Percentiles rank a stretch among this genome's conserved stretches.
phyloP scores from a whole-genome alignment of 2,888 invertebrate species.

The Nymphalis polychloros region DNA sequence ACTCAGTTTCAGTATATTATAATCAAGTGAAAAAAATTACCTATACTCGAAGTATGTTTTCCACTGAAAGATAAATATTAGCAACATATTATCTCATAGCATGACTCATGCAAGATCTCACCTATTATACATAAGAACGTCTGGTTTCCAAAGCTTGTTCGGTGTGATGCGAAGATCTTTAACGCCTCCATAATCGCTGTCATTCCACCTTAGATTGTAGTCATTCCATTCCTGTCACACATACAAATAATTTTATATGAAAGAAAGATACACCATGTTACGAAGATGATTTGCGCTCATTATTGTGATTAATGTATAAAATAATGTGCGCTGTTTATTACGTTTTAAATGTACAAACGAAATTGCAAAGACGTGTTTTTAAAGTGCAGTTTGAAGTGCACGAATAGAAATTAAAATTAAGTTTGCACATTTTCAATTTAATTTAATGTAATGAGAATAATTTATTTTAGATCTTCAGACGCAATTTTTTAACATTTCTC shows the following conservation, averaged over 20 bases:
- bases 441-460: neutral
- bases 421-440: neutral
- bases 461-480: neutral
- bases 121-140: conserved; percentile 99
- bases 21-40: conserved; percentile 21
- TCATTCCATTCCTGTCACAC: conserved; percentile 96
- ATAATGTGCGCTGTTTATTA: neutral
- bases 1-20: neutral
- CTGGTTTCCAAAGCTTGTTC: conserved; percentile 98
- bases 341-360: neutral
- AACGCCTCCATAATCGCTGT: conserved; percentile 95
- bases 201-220: conserved; percentile 98
- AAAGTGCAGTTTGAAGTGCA: neutral
- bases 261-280: conserved; percentile 46
- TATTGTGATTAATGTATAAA: neutral
- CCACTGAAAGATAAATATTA: conserved; percentile 36
- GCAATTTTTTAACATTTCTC: neutral
- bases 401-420: neutral
- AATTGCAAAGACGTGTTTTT: neutral
- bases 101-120: conserved; percentile 64
- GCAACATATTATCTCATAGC: conserved; percentile 18
- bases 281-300: neutral
- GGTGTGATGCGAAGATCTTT: conserved; percentile 97
- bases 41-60: conserved; percentile 16
- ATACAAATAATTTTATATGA: conserved; percentile 44